phyloP scores from a whole-genome alignment of 2,113 vertebrate species.

The Gallinago media region DNA sequence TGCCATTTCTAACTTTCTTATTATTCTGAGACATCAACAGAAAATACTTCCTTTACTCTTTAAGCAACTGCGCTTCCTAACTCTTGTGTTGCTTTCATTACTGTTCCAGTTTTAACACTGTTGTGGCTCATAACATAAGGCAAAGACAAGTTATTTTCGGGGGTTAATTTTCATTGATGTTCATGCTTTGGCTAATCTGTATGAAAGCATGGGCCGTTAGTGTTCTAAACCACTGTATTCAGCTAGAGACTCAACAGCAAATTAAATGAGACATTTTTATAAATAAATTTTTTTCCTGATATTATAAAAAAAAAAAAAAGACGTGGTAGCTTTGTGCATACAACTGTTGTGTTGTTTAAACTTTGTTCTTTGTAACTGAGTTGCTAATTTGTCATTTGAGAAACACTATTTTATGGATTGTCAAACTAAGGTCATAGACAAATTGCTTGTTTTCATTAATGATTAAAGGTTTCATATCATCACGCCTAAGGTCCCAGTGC shows the following conservation, averaged over 20 bases:
- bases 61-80: conserved; percentile 73
- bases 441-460: conserved; percentile 64
- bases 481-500: conserved; percentile 40
- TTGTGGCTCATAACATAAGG: conserved; percentile 64
- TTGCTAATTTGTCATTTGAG: conserved; percentile 61
- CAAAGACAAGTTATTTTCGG: conserved; percentile 21
- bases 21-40: conserved; percentile 70
- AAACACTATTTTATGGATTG: conserved; percentile 69
- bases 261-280: conserved; percentile 73
- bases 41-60: conserved; percentile 68
- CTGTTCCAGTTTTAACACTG: conserved; percentile 66
- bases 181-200: conserved; percentile 72
- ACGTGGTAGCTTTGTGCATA: conserved; percentile 68
- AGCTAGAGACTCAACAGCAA: conserved; percentile 60
- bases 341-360: conserved; percentile 69
- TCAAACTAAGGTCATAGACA: conserved; percentile 54
- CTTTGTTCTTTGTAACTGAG: conserved; percentile 66
- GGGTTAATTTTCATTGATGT: conserved; percentile 56
- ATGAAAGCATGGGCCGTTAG: conserved; percentile 70
- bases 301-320: not conserved
- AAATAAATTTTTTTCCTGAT: conserved; percentile 72
- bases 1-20: conserved; percentile 76
- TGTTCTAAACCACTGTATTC: conserved; percentile 68
- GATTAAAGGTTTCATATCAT: conserved; percentile 67
- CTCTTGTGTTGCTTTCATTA: conserved; percentile 72